Conservation (phyloP, 2,888 invertebrate species). For the Nipponacmea schrenckii region DNA sequence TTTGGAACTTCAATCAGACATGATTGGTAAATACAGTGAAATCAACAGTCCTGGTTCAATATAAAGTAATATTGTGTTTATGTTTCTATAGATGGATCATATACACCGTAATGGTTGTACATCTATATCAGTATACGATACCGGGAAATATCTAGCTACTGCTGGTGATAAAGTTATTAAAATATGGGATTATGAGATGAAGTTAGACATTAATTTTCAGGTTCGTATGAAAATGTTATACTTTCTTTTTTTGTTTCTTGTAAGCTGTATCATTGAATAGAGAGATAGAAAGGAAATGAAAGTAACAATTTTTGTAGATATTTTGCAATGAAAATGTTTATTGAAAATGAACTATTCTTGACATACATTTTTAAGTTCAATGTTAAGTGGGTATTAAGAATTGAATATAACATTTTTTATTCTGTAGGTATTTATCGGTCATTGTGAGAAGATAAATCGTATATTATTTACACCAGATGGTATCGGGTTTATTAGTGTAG, state of each 20-base stretch:
- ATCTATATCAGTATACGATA: conserved; percentile 53
- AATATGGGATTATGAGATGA: conserved; percentile 66
- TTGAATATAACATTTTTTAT: too few relatives aligned
- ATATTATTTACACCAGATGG: conserved; percentile 64
- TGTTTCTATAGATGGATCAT: conserved; percentile 61
- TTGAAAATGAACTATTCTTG: too few relatives aligned
- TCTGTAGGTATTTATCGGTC: conserved; percentile 66
- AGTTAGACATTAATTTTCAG: conserved; percentile 66
- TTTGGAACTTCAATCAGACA: too few relatives aligned
- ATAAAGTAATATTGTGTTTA: not conserved
- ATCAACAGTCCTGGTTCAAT: too few relatives aligned
- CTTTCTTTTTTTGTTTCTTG: too few relatives aligned
- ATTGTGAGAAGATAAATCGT: conserved; percentile 60
- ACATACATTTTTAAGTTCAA: too few relatives aligned
- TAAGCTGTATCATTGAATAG: too few relatives aligned
- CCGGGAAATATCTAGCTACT: conserved; percentile 63
- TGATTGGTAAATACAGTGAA: too few relatives aligned
- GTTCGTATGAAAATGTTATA: conserved; percentile 32
- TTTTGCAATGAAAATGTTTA: too few relatives aligned
- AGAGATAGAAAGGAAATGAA: not conserved
- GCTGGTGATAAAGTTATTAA: conserved; percentile 65
- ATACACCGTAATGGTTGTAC: conserved; percentile 63
- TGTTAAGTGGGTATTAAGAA: too few relatives aligned
- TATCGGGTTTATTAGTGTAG: conserved; percentile 58
- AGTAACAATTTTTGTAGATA: not conserved